phyloP scores from a whole-genome alignment of 2,797 vertebrate genomes.

The Leptoclinus maculatus region DNA sequence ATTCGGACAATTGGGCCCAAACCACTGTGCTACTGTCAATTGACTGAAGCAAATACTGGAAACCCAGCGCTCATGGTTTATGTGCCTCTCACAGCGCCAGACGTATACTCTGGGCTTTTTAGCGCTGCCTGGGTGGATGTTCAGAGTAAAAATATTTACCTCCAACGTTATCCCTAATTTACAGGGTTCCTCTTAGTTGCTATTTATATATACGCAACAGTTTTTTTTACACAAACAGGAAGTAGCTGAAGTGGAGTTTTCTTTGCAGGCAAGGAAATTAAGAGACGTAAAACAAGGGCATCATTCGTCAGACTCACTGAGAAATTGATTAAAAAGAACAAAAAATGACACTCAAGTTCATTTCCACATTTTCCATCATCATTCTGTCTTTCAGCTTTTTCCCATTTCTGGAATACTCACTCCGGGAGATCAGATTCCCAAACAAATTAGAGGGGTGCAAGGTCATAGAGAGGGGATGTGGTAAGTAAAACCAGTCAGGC shows the following conservation, averaged over 20 bases:
- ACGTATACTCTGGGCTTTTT: slow-evolving; percentile 35
- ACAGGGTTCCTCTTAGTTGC: slow-evolving; percentile 50
- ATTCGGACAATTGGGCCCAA: slow-evolving; percentile 74
- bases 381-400: slow-evolving; percentile 40
- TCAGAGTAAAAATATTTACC: slow-evolving; percentile 62
- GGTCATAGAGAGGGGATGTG: slow-evolving; percentile 70
- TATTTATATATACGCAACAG: slow-evolving; percentile 54
- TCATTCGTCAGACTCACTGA: slow-evolving; percentile 31
- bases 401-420: slow-evolving; percentile 61
- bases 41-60: slow-evolving; percentile 72
- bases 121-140: slow-evolving; percentile 26
- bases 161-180: slow-evolving; percentile 58
- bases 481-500: slow-evolving; percentile 65
- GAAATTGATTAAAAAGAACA: slow-evolving; percentile 42
- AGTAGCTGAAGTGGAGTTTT: slow-evolving; percentile 38
- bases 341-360: slow-evolving; percentile 37
- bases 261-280: slow-evolving; percentile 35
- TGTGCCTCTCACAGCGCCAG: slow-evolving; percentile 53
- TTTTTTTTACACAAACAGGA: slow-evolving; percentile 48
- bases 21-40: slow-evolving; percentile 71
- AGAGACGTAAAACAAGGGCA: slow-evolving; percentile 39
- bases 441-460: slow-evolving; percentile 71
- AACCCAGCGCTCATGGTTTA: slow-evolving; percentile 51
- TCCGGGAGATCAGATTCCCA: slow-evolving; percentile 64
- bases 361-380: slow-evolving; percentile 57